Evolutionary conservation across 2,888 invertebrate species (phyloP).

Genomic region (Amphipyra tragopoginis): DNA sequence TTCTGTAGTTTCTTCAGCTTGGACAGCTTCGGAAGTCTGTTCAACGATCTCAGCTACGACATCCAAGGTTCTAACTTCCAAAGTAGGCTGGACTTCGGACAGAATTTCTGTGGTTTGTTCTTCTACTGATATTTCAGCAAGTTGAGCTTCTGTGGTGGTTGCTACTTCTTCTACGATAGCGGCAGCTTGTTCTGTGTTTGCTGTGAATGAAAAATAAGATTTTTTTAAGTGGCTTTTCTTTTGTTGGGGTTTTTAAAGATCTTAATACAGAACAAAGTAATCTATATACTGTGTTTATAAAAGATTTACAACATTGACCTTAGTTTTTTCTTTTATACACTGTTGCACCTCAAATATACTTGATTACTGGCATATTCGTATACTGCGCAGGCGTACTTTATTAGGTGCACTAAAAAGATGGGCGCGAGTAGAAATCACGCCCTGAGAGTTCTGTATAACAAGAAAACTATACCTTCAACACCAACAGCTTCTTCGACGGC

Average conservation of each 20-base stretch:
- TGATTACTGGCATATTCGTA: too few relatives aligned
- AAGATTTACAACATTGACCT: too few relatives aligned
- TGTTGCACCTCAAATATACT: too few relatives aligned
- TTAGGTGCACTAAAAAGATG: too few relatives aligned
- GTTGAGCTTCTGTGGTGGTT: slow-evolving; percentile 35
- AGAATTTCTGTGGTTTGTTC: slow-evolving; percentile 47
- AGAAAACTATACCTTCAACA: slow-evolving; percentile 53
- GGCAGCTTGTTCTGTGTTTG: slow-evolving; percentile 42
- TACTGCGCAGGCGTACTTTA: too few relatives aligned
- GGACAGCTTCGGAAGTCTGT: slow-evolving; percentile 22
- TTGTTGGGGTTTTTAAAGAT: too few relatives aligned
- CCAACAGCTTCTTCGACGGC: slow-evolving; percentile 36
- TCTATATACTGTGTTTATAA: too few relatives aligned
- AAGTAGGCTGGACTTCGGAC: slow-evolving; percentile 33
- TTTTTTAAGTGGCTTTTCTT: not conserved
- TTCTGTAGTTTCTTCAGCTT: slow-evolving; percentile 34
- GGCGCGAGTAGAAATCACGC: too few relatives aligned
- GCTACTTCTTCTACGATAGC: slow-evolving; percentile 48
- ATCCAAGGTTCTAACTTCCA: slow-evolving; percentile 23
- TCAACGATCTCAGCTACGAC: slow-evolving; percentile 34
- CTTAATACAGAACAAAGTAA: too few relatives aligned
- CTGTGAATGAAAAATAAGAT: slow-evolving; percentile 33
- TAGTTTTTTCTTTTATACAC: too few relatives aligned
- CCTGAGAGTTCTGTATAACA: too few relatives aligned
- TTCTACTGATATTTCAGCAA: slow-evolving; percentile 24